Base-by-base conservation (phyloP, 1,140 invertebrate species). In the Drosophila leontia region DNA sequence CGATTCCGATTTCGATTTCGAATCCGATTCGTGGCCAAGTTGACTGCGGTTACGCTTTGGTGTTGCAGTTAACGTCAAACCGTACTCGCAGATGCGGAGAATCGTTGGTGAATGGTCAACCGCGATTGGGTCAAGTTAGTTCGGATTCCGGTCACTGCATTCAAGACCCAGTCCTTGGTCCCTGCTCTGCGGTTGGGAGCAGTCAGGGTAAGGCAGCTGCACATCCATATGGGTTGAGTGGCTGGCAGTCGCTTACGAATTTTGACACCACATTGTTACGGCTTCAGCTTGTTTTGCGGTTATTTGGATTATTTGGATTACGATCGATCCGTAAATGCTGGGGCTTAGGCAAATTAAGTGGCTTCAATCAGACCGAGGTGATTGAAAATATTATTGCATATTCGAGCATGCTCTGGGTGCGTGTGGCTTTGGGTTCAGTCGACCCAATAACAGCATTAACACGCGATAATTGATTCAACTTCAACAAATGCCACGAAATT, bases 81-180 rank as follows among this genome's bases (percentile, higher is more conserved):
- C 56, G 48, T 59, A 63, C 61, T 70, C 47, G 39, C 55, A 62
- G 79, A 53, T 65, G 69, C 64, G 63, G 61, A 53, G 69, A 56
- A 81, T 78, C 55, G 59, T 70, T 51, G 65, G 75, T 70, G 35
- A 47, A 71, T 61, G 77, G 70, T 47, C 56, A 78, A 79, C 82
- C 72, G 57, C 77, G 84, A 75, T 69, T 78, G 80, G 80, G 84
- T 88, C 68, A 88, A 87, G 72, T 87, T 80, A 84, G 77, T 80
- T 80, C 62, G 56, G 84, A 76, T 88, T 88, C 64, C 50, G 69
- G 57, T 75, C 57, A 59, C 47, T 64, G 72, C 53, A 76, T 59
- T 19, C 15, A 26, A 45, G 19, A 37, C 41, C 32, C n/a, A 62
- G 17, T 45, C 34, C 11, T 12, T 47, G 44, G 12, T 47, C 12